Evolutionary conservation across 2,113 vertebrate species (phyloP), one percentile per base, ranked within the genome.

Genomic region (Mesitornis unicolor): DNA sequence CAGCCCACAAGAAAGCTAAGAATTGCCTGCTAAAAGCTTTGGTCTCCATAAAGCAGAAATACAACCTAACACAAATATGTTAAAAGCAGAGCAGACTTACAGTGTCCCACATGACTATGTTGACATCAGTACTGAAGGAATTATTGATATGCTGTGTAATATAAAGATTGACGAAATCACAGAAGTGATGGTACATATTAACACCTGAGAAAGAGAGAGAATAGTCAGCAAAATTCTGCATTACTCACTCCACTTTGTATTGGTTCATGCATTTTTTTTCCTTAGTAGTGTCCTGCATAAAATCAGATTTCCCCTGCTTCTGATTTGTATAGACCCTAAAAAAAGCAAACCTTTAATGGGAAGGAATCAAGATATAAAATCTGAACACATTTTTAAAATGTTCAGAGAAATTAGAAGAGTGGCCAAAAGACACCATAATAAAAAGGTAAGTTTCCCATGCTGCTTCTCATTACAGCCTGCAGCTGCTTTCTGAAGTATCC

Each of bases 171-270:
- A 99, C 97, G 81, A 99, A 99, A 92, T 99, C 99, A 90, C 99
- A 99, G 98, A 99, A 99, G 95, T 99, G 99, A 92, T 99, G 99
- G 95, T 99, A 99, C 99, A 99, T 99, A 91, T 99, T 99, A 63
- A 99, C 99, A 71, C 99, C 99, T 99, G 85, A 61, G 22, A 92
- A 68, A 92, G 74, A 97, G 74, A 97, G 94, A 94, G n/a, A 68
- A 76, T 11, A 76, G 54, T 96, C 68, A 91, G 56, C 19, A 92
- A 61, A 77, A 47, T 7, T 59, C 26, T 26, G 31, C 31, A 19
- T 60, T 50, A 47, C 4, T 83, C 7, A 0, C 9, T 70, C n/a
- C 14, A 28, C 13, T 78, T 64, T 45, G 22, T 63, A 76, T 2
- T 51, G 3, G 38, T 35, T 80, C 10, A 14, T 14, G 26, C 16